Percentiles rank a stretch among this genome's conserved stretches.
Conservation (phyloP, 2,797 vertebrate genomes). For the Telmatherina bonti region DNA sequence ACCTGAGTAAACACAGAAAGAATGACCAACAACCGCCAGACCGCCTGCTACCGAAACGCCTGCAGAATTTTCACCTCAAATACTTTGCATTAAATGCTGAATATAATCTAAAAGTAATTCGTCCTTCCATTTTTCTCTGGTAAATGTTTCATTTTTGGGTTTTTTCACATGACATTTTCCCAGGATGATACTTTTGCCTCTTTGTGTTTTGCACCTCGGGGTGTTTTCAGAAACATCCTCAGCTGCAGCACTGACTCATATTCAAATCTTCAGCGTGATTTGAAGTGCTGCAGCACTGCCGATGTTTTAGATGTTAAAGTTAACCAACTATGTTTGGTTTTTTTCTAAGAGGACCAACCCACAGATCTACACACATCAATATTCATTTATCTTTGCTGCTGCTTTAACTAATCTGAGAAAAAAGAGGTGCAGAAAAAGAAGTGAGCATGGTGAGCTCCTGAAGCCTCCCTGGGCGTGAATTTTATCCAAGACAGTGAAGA, state of each 20-base stretch:
- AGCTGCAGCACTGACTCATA: not conserved
- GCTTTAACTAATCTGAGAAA: too few relatives aligned
- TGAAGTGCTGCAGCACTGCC: not conserved
- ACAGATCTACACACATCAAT: too few relatives aligned
- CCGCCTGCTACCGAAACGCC: constrained; percentile 12
- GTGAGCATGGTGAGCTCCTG: too few relatives aligned
- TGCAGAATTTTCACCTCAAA: not conserved
- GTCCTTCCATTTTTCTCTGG: not conserved
- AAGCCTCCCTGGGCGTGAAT: too few relatives aligned
- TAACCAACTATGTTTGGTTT: too few relatives aligned
- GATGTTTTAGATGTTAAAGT: too few relatives aligned
- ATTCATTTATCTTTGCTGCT: too few relatives aligned
- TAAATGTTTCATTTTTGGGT: not conserved
- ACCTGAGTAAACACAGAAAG: constrained; percentile 15
- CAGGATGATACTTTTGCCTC: not conserved
- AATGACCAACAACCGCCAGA: constrained; percentile 6
- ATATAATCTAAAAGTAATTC: too few relatives aligned
- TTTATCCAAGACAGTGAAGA: too few relatives aligned
- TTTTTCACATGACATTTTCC: not conserved
- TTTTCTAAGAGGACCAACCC: too few relatives aligned
- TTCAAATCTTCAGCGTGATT: constrained; percentile 13
- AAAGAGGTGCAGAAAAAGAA: too few relatives aligned
- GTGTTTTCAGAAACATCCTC: too few relatives aligned
- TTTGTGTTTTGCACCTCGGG: not conserved
- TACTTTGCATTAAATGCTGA: not conserved